Conservation (phyloP, 1,140 invertebrate species). For the Cyclina sinensis region DNA sequence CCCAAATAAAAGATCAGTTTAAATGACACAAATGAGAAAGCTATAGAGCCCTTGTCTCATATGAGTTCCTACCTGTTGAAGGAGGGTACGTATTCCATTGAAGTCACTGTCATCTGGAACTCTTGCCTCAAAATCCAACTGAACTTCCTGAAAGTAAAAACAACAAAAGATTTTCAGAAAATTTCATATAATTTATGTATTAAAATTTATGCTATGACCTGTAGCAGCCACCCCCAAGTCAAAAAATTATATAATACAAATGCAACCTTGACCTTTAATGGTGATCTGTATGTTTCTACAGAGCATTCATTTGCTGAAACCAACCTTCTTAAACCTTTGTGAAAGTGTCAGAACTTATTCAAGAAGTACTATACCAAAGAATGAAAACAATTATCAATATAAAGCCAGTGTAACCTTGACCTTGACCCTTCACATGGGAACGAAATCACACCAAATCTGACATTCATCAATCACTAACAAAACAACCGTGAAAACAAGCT, state of each 20-base stretch:
- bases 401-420: no score
- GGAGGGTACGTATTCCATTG: constrained; percentile 54
- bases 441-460: no score
- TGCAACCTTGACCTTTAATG: neutral
- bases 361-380: no score
- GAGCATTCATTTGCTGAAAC: neutral
- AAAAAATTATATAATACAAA: neutral
- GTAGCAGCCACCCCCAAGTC: neutral
- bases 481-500: no score
- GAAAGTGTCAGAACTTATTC: no score
- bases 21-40: no score
- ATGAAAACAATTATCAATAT: no score
- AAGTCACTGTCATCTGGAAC: constrained; percentile 64
- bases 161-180: neutral
- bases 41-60: no score
- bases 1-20: no score
- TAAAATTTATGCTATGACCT: no score
- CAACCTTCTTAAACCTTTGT: neutral
- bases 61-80: constrained; percentile 62
- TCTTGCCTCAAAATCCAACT: constrained; percentile 65
- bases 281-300: neutral
- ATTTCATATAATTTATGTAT: neutral
- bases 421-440: no score
- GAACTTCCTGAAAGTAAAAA: constrained; percentile 53
- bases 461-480: no score